Evolutionary conservation across 2,113 vertebrate genomes (phyloP).

Genomic region (Carettochelys insculpta): DNA sequence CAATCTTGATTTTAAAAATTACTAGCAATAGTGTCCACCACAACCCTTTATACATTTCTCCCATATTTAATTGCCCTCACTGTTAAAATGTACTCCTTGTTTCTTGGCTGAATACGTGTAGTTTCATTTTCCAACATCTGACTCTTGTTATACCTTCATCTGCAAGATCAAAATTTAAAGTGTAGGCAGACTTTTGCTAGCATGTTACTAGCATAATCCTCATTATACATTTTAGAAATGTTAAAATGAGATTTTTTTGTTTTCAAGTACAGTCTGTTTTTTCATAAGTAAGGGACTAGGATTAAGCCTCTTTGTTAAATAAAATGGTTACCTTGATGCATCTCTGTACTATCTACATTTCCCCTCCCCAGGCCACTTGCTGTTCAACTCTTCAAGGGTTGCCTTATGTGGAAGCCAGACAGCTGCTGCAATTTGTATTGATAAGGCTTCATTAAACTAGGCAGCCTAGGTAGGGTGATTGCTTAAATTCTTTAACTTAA

Average conservation of each 20-base stretch:
- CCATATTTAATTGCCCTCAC: background rate
- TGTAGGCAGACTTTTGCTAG: background rate
- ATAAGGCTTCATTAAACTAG: background rate
- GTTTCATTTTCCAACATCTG: background rate
- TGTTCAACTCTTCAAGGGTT: background rate
- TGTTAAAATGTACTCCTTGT: background rate
- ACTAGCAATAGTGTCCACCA: background rate
- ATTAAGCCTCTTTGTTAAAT: background rate
- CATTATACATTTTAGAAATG: background rate
- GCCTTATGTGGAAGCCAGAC: background rate
- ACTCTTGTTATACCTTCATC: background rate
- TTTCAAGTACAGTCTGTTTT: background rate
- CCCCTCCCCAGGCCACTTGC: fast-evolving
- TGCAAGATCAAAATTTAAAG: background rate
- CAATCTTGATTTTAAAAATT: background rate
- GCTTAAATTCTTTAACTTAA: background rate
- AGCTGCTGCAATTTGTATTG: background rate
- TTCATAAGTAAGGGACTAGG: background rate
- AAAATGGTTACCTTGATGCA: background rate
- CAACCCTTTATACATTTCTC: background rate
- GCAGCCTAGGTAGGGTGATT: background rate
- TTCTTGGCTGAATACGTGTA: background rate
- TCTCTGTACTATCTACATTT: background rate
- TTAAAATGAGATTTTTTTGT: background rate
- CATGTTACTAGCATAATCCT: background rate